Base-by-base conservation (phyloP, 2,113 vertebrate species). In the Pterocles orientalis region DNA sequence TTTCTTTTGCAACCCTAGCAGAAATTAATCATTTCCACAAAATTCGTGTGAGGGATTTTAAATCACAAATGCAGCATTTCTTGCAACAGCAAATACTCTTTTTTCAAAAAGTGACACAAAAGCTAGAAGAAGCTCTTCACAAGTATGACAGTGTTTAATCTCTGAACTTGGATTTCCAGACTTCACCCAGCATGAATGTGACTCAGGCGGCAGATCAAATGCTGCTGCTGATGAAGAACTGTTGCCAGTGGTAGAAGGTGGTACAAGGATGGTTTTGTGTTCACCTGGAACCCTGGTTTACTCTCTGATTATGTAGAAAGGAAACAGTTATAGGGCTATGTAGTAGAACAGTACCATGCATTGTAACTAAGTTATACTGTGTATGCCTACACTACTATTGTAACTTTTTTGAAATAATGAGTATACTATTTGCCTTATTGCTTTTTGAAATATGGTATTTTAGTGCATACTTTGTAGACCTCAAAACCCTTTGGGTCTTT, bases 1-100 rank as follows among this genome's bases (percentile, higher is more conserved):
- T 99, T 97, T 99, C 99, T 75, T 99, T 98, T 54, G 99, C 99
- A n/a, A 99, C 99, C 29, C 97, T 99, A 73, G 99, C 99, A 7
- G 99, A 99, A 98, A 99, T 99, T 95, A 99, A 99, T 97, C 99
- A 99, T 97, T 99, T 99, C 98, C 99, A 99, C 97, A 99, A 98
- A 96, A 99, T 99, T 94, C 98, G 99, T 33, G 99, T 99, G 93
- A 98, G 99, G 47, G 99, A 99, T 98, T 99, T 99, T 96, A 99
- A 98, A 97, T 98, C 98, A 33, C 99, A 99, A 97, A 99, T 99
- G 99, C 99, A 99, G 96, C 99, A 99, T 97, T 99, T 99, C 98
- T 98, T 99, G 64, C 99, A 98, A 96, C 98, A 99, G 96, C 99
- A 99, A 98, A 99, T 99, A 94, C 94, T 98, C 80, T 99, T 99